Evolutionary conservation across 2,888 invertebrate genomes (phyloP).

Genomic region (Micoletzkya japonica): DNA sequence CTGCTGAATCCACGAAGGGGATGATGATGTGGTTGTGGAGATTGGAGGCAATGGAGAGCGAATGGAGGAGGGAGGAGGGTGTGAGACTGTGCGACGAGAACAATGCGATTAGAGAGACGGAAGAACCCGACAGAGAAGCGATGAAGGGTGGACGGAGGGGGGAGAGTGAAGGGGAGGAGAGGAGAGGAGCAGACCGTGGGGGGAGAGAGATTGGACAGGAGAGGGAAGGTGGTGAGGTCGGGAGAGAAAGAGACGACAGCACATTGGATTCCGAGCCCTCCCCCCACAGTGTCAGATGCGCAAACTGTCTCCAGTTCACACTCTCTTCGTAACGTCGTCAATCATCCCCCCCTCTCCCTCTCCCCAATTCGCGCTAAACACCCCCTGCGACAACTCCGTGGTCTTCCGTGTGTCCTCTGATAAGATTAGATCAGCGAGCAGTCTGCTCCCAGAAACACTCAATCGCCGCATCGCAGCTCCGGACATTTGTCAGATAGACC

Average conservation of each 20-base stretch:
- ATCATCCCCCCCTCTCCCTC: neutral
- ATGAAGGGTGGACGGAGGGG: no score
- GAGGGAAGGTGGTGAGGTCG: neutral
- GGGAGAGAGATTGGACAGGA: neutral
- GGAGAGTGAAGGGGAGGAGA: neutral
- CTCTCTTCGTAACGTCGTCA: neutral
- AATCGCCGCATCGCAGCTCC: no score
- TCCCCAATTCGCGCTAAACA: neutral
- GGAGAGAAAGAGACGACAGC: neutral
- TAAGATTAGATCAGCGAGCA: no score
- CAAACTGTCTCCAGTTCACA: neutral
- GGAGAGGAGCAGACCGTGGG: neutral
- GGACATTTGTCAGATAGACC: no score
- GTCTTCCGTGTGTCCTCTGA: no score
- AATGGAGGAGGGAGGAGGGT: neutral
- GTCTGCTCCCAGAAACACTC: no score
- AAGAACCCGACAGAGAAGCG: no score
- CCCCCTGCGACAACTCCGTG: neutral
- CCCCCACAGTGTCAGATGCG: slow-evolving; percentile 1
- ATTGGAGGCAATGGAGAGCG: no score
- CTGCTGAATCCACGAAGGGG: no score
- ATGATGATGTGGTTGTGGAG: no score
- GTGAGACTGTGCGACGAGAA: neutral
- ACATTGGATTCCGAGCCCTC: neutral
- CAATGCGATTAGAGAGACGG: no score